Percentiles rank a stretch among this genome's conserved stretches.
Evolutionary conservation across 2,113 vertebrate species (phyloP).

Genomic region (crab-eating macaque (Macaca fascicularis)): T2T-MFA8v1.1 NC_088375.1:230390001-230390500

Average conservation of each 20-base stretch:
- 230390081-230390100: neutral
- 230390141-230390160: accelerated
- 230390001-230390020: accelerated
- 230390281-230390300: accelerated
- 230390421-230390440: neutral
- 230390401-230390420: accelerated
- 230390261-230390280: neutral
- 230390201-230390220: too few species aligned
- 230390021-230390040: too few species aligned
- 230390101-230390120: neutral
- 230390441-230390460: accelerated
- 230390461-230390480: accelerated
- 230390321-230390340: accelerated
- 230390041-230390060: accelerated
- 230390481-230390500: neutral
- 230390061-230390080: neutral
- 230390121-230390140: accelerated
- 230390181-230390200: too few species aligned
- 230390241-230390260: neutral
- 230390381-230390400: neutral
- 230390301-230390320: neutral
- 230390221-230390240: neutral
- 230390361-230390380: neutral
- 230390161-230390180: accelerated
- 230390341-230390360: neutral